Evolutionary conservation across 2,113 vertebrate genomes (phyloP).

Genomic region (Elachura formosa): DNA sequence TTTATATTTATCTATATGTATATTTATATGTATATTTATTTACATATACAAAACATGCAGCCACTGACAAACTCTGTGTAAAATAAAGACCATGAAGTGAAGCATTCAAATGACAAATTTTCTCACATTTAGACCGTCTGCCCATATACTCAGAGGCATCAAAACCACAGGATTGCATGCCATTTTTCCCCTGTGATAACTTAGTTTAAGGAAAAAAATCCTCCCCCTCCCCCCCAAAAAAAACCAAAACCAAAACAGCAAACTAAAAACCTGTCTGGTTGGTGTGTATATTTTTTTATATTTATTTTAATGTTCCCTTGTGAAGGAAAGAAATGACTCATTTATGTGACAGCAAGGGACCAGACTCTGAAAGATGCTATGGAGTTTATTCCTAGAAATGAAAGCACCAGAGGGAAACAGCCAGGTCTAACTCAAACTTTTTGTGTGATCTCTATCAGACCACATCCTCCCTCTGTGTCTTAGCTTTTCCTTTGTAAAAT

Average conservation of each 20-base stretch:
- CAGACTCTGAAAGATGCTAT: background rate
- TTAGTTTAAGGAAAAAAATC: background rate
- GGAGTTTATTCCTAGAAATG: background rate
- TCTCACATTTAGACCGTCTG: background rate
- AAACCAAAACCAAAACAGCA: background rate
- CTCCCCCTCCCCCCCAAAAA: too few relatives aligned
- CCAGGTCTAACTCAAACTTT: background rate
- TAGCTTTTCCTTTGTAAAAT: background rate
- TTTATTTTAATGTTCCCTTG: background rate
- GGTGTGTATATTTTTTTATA: background rate
- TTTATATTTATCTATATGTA: slow-evolving; percentile 50
- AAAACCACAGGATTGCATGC: background rate
- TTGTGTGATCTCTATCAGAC: background rate
- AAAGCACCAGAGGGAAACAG: background rate
- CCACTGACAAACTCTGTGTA: background rate
- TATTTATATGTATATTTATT: slow-evolving; percentile 13
- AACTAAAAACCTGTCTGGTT: background rate
- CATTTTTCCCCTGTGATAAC: background rate
- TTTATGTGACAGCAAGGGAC: background rate
- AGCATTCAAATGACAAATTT: background rate
- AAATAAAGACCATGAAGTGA: background rate
- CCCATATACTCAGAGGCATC: background rate
- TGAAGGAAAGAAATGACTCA: background rate
- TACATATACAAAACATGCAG: background rate
- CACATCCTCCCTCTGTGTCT: background rate